phyloP scores from a whole-genome alignment of 1,140 invertebrate species.

The Daktulosphaira vitifoliae region DNA sequence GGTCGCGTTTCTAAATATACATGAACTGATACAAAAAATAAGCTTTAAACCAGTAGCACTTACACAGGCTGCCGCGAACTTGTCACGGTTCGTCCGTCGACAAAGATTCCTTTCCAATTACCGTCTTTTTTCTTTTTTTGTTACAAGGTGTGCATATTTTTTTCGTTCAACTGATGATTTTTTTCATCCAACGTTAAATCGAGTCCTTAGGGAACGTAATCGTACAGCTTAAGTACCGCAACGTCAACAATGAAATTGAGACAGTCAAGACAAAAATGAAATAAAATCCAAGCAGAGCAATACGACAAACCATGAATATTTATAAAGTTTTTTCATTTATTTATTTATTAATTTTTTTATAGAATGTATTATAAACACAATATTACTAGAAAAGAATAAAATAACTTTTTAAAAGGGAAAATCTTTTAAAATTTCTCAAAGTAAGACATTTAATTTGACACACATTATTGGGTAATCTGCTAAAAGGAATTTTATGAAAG shows the following conservation, averaged over 20 bases:
- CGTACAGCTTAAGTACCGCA: constrained; percentile 15
- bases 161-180: constrained; percentile 13
- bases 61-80: constrained; percentile 6
- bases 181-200: neutral
- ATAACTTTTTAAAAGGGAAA: too few species aligned
- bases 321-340: constrained; percentile 17
- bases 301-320: constrained; percentile 28
- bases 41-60: neutral
- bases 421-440: too few species aligned
- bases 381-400: too few species aligned
- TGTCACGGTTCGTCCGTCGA: constrained; percentile 28
- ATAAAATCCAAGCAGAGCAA: neutral
- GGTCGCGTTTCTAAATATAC: neutral
- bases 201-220: neutral
- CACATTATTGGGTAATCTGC: too few species aligned
- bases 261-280: neutral
- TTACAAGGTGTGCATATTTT: constrained; percentile 18
- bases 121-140: neutral
- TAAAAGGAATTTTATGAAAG: too few species aligned
- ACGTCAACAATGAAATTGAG: constrained; percentile 3
- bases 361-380: too few species aligned
- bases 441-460: too few species aligned
- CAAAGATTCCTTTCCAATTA: constrained; percentile 13
- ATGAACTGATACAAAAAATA: too few species aligned
- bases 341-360: neutral